Percentiles rank a stretch among this genome's conserved stretches.
These are phyloP conservation scores for Phania funesta DNA, from an alignment of 2,888 invertebrate species.

Conservation along the genomic window DNA sequence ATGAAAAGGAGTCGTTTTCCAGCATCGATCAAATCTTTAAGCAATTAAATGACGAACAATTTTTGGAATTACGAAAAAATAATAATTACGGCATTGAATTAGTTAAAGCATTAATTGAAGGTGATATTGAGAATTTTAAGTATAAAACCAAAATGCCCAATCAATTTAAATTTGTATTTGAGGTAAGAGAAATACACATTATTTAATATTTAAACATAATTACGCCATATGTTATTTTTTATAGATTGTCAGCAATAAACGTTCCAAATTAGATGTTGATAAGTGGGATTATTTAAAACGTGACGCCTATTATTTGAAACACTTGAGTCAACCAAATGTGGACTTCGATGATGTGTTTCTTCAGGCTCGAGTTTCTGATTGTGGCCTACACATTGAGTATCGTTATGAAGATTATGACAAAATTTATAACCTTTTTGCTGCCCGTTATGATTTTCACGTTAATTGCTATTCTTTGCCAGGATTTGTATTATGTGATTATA, in stretches of 20 bases:
- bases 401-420: slow-evolving; percentile 81
- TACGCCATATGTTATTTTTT: neutral
- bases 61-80: slow-evolving; percentile 68
- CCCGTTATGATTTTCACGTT: slow-evolving; percentile 80
- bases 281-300: slow-evolving; percentile 86
- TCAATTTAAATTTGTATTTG: slow-evolving; percentile 74
- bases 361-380: slow-evolving; percentile 71
- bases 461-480: slow-evolving; percentile 81
- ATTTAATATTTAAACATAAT: neutral
- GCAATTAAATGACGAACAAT: slow-evolving; percentile 50
- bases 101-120: slow-evolving; percentile 75
- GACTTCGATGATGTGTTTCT: slow-evolving; percentile 75
- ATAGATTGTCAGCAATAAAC: slow-evolving; percentile 83
- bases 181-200: slow-evolving; percentile 68
- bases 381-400: slow-evolving; percentile 79
- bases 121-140: slow-evolving; percentile 68
- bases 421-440: slow-evolving; percentile 81
- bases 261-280: slow-evolving; percentile 84
- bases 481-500: slow-evolving; percentile 79
- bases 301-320: slow-evolving; percentile 80
- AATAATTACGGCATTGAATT: slow-evolving; percentile 73
- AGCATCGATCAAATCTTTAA: slow-evolving; percentile 75
- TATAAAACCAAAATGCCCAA: slow-evolving; percentile 67
- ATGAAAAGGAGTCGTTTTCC: slow-evolving; percentile 72
- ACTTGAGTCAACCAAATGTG: slow-evolving; percentile 69